Conservation (phyloP, 2,797 vertebrate species). For the Bradypodion pumilum region DNA sequence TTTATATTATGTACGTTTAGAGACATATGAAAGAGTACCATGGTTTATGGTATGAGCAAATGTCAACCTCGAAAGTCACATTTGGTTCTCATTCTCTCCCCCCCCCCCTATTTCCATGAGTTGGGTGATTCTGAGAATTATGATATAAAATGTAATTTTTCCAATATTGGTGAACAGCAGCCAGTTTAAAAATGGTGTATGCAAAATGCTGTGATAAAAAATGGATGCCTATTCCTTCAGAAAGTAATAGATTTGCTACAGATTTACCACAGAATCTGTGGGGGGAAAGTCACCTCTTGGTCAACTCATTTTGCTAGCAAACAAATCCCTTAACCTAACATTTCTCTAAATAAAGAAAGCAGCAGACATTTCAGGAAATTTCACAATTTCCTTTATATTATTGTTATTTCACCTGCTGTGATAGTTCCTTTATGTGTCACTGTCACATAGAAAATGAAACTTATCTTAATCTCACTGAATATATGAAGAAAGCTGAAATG, state of each 20-base stretch:
- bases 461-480: slow-evolving; percentile 55
- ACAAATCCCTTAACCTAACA: slow-evolving; percentile 42
- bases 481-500: slow-evolving; percentile 28
- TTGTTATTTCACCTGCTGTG: slow-evolving; percentile 55
- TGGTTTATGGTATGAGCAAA: neutral
- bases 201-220: neutral
- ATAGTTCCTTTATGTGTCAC: slow-evolving; percentile 61
- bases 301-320: slow-evolving; percentile 25
- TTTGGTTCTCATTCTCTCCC: no score
- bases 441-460: slow-evolving; percentile 67
- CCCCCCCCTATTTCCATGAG: no score
- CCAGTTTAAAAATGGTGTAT: no score
- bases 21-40: neutral
- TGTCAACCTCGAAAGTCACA: no score
- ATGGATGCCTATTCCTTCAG: neutral
- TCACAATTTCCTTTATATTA: slow-evolving; percentile 53
- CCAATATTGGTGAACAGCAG: no score
- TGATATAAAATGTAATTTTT: no score
- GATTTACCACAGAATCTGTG: slow-evolving; percentile 46
- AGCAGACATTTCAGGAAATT: slow-evolving; percentile 54
- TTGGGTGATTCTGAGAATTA: no score
- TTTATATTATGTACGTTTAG: neutral
- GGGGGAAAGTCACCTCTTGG: slow-evolving; percentile 1
- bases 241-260: slow-evolving; percentile 16
- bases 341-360: slow-evolving; percentile 60